phyloP scores from a whole-genome alignment of 1,140 invertebrate genomes.

The Diachasma alloeum region DNA sequence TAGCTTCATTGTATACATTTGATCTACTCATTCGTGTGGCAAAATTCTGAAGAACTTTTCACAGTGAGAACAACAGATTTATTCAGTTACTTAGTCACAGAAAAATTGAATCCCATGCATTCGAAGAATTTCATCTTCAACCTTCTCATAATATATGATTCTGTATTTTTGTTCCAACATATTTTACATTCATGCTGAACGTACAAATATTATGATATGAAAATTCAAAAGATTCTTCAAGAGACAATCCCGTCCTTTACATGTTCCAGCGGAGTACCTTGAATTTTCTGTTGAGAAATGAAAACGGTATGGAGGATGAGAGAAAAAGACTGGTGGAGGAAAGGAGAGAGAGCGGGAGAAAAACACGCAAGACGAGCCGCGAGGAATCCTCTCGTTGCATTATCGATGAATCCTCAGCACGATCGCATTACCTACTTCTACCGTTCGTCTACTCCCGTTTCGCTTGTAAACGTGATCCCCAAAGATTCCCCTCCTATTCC shows the following conservation, averaged over 20 bases:
- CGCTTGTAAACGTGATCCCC: conserved; percentile 26
- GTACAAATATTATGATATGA: background rate
- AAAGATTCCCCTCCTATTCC: conserved; percentile 15
- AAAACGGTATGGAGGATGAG: background rate
- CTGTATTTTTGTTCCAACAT: background rate
- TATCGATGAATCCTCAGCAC: conserved; percentile 23
- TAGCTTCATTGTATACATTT: background rate
- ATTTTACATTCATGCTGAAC: background rate
- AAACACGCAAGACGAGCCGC: background rate
- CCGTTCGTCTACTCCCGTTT: conserved; percentile 13
- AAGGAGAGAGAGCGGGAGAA: background rate
- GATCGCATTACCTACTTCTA: conserved; percentile 25
- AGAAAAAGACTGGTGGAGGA: background rate
- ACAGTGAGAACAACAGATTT: background rate
- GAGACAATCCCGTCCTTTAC: background rate
- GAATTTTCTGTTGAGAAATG: conserved; percentile 10
- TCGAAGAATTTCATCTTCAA: background rate
- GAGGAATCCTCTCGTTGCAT: conserved; percentile 18
- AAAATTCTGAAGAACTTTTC: background rate
- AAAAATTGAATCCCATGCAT: background rate
- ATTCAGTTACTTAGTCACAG: background rate
- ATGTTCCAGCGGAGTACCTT: background rate
- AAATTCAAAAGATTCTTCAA: background rate
- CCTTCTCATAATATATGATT: background rate
- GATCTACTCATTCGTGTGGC: background rate